Base-by-base conservation (phyloP, 2,888 invertebrate species). In the Drosophila prostipennis region DNA sequence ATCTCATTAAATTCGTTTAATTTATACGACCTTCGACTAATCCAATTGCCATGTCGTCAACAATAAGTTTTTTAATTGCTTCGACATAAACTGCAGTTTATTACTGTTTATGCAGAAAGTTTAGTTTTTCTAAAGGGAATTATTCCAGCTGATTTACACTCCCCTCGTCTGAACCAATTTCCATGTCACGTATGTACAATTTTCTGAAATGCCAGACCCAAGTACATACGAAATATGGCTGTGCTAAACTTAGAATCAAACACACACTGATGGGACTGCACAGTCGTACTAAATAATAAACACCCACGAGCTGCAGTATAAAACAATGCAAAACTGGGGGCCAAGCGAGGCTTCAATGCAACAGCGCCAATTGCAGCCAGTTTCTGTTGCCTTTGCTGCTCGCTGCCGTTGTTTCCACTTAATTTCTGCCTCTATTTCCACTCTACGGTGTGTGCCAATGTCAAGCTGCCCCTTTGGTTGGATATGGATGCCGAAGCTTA, bases 191-290 rank as follows among this genome's bases (percentile, higher is more conserved):
- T 65, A 39, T 65, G 63, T 65, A 46, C 63, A 23, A 57, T 56
- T 67, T 52, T 8, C 26, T 36, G 11, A 55, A 40, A 39, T 93
- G 10, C 95, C 94, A 0, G 65, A 48, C 65, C 49, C 65, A 43
- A 36, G 13, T 32, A 45, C 14, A 16, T 19, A 23, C 32, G 11
- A 37, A 46, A 29, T 32, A 39, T 39, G 61, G 26, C 46, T 34
- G 23, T 4, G 63, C 64, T 63, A 48, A 63, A 40, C 64, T 63
- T 63, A 53, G 64, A 67, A 37, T 65, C 42, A 65, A 64, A 64
- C 65, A 46, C 61, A 49, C 40, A 63, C 61, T n/a, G 39, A 39
- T 61, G 14, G 40, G 40, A 43, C 42, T 26, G 23, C 54, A 53
- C 54, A 68, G 11, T 16, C 43, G 29, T 16, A 53, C 53, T 52